Conservation (phyloP, 2,888 invertebrate genomes). For the Mesorhabditis spiculigera region DNA sequence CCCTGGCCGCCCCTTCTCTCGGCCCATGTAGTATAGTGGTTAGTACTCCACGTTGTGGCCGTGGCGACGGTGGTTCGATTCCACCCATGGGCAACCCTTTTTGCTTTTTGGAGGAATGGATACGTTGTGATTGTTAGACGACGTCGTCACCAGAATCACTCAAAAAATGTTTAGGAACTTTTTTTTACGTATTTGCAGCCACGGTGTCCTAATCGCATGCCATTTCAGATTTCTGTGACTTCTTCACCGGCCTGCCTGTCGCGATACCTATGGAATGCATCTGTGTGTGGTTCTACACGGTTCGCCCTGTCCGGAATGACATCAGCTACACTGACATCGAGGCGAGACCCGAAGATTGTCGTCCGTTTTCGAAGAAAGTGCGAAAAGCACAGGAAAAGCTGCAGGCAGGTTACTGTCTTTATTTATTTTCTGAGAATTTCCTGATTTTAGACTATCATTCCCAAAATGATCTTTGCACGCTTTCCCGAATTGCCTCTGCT, state of each 20-base stretch:
- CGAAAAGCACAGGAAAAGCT: slow-evolving; percentile 7
- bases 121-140: too few species aligned
- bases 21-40: slow-evolving; percentile 53
- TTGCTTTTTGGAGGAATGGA: background rate
- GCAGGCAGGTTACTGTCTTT: too few species aligned
- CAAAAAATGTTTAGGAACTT: too few species aligned
- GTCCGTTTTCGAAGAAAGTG: background rate
- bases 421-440: too few species aligned
- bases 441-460: too few species aligned
- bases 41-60: slow-evolving; percentile 58
- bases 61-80: slow-evolving; percentile 57
- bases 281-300: slow-evolving; percentile 46
- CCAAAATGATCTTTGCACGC: too few species aligned
- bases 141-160: too few species aligned
- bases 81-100: slow-evolving; percentile 45
- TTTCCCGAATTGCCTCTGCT: too few species aligned
- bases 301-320: slow-evolving; percentile 28
- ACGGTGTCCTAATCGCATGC: too few species aligned
- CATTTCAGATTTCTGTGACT: slow-evolving; percentile 56
- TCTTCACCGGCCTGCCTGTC: slow-evolving; percentile 28
- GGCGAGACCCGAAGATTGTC: background rate
- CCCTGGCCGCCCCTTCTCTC: background rate
- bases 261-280: slow-evolving; percentile 42
- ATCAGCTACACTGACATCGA: slow-evolving; percentile 23
- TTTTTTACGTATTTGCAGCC: too few species aligned